Percentiles rank a stretch among this genome's conserved stretches.
Evolutionary conservation across 2,888 invertebrate genomes (phyloP).

Genomic region (Ophraella communa): DNA sequence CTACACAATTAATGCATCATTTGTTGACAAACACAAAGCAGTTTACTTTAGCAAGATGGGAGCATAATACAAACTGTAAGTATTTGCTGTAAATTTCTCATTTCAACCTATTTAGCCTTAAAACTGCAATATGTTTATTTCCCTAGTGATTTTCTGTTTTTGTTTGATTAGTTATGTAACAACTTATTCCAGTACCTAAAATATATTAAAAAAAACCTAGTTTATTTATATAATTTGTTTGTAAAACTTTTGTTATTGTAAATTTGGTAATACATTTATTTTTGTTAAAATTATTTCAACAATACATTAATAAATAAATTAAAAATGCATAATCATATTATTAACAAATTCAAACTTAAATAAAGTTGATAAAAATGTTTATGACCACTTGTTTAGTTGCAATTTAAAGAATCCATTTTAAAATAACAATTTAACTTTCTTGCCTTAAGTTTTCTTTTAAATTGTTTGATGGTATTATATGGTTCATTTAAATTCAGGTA

Average conservation of each 20-base stretch:
- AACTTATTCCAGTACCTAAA: too few relatives aligned
- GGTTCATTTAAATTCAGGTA: slow-evolving; percentile 21
- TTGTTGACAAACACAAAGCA: slow-evolving; percentile 79
- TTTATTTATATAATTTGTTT: too few relatives aligned
- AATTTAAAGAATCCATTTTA: slow-evolving; percentile 1
- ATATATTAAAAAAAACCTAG: too few relatives aligned
- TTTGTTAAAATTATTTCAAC: too few relatives aligned
- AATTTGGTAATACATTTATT: too few relatives aligned
- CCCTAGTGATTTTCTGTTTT: too few relatives aligned
- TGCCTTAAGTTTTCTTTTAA: slow-evolving; percentile 14
- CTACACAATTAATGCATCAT: slow-evolving; percentile 89
- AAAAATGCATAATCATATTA: too few relatives aligned
- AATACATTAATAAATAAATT: too few relatives aligned
- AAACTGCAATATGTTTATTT: neutral
- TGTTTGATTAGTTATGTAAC: too few relatives aligned
- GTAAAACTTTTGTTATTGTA: too few relatives aligned
- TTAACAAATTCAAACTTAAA: neutral
- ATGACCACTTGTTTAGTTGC: neutral
- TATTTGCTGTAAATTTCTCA: slow-evolving; percentile 9
- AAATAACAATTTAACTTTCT: slow-evolving; percentile 14
- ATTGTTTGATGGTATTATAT: slow-evolving; percentile 2
- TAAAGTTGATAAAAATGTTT: neutral
- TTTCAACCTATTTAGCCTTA: too few relatives aligned
- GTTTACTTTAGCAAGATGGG: slow-evolving; percentile 74
- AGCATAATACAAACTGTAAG: slow-evolving; percentile 90